Evolutionary conservation across 2,888 invertebrate genomes (phyloP).

Genomic region (Tipula confusa): DNA sequence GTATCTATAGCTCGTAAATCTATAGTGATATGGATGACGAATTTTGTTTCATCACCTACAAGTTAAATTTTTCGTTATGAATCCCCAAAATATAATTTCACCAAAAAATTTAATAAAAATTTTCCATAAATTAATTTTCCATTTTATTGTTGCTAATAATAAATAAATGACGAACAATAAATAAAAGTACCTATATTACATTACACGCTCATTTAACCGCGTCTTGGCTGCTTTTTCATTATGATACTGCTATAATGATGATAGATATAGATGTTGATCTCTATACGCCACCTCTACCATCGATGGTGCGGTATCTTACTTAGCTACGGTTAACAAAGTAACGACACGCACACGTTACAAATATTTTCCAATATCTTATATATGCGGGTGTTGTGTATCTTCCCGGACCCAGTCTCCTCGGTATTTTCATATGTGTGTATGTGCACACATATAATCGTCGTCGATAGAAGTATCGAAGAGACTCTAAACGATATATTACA

Average conservation of each 20-base stretch:
- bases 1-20: too few species aligned
- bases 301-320: neutral
- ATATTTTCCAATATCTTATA: too few species aligned
- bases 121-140: constrained; percentile 15
- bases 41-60: too few species aligned
- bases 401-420: too few species aligned
- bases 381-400: too few species aligned
- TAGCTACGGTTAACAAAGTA: neutral
- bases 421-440: neutral
- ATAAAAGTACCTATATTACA: neutral
- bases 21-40: too few species aligned
- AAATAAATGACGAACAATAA: neutral
- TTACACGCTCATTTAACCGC: neutral
- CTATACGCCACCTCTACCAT: neutral
- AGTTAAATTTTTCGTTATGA: neutral
- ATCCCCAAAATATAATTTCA: neutral
- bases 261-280: neutral
- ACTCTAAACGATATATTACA: constrained; percentile 20
- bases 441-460: neutral
- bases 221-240: neutral
- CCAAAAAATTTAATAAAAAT: neutral
- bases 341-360: neutral
- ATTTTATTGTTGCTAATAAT: neutral
- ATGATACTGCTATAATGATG: neutral
- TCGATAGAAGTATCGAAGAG: neutral